A percentile compares a stretch with the other conserved stretches of the same genome.
phyloP scores from a whole-genome alignment of 2,113 vertebrate species.

The Symphodus melops region DNA sequence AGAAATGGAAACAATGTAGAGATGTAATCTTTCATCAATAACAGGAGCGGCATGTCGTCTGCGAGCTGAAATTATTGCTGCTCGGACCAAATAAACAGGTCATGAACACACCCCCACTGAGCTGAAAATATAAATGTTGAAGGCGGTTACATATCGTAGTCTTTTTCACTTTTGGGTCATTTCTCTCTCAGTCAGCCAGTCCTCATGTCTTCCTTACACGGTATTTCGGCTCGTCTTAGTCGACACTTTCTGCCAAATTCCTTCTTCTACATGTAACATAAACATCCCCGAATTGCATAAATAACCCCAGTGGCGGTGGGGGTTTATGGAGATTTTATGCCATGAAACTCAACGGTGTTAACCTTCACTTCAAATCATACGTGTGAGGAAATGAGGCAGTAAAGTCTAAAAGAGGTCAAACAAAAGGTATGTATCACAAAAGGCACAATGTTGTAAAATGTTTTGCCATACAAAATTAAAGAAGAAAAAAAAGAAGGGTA shows the following conservation, averaged over 20 bases:
- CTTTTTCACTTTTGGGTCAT: constrained; percentile 10
- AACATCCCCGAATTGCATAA: constrained; percentile 55
- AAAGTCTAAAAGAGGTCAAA: constrained; percentile 6
- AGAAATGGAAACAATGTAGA: constrained; percentile 69
- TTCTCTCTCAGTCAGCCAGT: constrained; percentile 12
- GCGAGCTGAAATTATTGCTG: constrained; percentile 63
- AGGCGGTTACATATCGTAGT: constrained; percentile 23
- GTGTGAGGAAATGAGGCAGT: constrained; percentile 44
- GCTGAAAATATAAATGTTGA: constrained; percentile 47
- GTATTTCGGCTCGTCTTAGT: constrained; percentile 22
- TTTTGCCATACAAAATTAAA: no score
- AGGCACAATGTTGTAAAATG: no score
- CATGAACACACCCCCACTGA: constrained; percentile 35
- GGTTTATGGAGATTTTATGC: constrained; percentile 27
- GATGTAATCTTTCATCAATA: constrained; percentile 72
- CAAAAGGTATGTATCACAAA: not conserved
- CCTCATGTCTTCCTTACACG: constrained; percentile 20
- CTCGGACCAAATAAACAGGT: constrained; percentile 55
- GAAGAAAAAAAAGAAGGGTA: no score
- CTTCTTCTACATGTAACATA: constrained; percentile 51
- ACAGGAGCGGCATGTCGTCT: constrained; percentile 45
- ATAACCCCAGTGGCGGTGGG: constrained; percentile 44
- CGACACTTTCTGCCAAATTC: constrained; percentile 59
- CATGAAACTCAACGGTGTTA: constrained; percentile 46
- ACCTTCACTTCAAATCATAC: constrained; percentile 50